A percentile compares a stretch with the other conserved stretches of the same genome.
phyloP scores from a whole-genome alignment of 2,888 invertebrate species.

The Coleophora deauratella region DNA sequence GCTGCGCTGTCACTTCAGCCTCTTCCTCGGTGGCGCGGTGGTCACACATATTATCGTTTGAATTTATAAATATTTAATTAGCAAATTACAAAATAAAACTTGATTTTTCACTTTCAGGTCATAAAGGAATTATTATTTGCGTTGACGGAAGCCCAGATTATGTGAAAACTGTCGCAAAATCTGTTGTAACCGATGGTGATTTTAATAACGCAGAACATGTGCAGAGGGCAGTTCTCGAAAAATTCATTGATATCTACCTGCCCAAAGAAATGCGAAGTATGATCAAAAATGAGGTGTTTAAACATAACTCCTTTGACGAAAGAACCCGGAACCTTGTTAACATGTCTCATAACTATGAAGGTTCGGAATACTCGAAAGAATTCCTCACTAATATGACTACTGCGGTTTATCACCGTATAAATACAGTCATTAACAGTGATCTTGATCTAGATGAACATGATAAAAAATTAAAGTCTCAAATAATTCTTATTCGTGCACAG shows the following conservation, averaged over 20 bases:
- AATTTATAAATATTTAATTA: too few relatives aligned
- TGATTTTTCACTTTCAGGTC: neutral
- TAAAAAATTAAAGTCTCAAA: too few relatives aligned
- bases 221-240: neutral
- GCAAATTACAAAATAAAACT: too few relatives aligned
- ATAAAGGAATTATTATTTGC: slow-evolving; percentile 1
- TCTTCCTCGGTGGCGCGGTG: too few relatives aligned
- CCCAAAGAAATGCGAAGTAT: neutral
- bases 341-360: neutral
- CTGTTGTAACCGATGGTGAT: too few relatives aligned
- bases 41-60: too few relatives aligned
- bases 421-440: too few relatives aligned
- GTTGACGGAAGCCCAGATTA: slow-evolving; percentile 4
- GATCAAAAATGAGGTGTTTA: neutral
- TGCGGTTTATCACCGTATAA: neutral
- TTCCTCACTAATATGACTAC: too few relatives aligned
- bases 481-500: too few relatives aligned
- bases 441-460: too few relatives aligned
- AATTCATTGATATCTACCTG: neutral
- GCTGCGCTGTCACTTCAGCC: too few relatives aligned
- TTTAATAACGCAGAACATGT: neutral
- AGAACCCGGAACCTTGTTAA: neutral
- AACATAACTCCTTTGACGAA: neutral
- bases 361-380: neutral
- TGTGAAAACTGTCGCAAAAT: neutral